Evolutionary conservation across 1,140 invertebrate genomes (phyloP), one percentile per base, ranked within the genome.

Genomic region (Drosophila nasuta): DNA sequence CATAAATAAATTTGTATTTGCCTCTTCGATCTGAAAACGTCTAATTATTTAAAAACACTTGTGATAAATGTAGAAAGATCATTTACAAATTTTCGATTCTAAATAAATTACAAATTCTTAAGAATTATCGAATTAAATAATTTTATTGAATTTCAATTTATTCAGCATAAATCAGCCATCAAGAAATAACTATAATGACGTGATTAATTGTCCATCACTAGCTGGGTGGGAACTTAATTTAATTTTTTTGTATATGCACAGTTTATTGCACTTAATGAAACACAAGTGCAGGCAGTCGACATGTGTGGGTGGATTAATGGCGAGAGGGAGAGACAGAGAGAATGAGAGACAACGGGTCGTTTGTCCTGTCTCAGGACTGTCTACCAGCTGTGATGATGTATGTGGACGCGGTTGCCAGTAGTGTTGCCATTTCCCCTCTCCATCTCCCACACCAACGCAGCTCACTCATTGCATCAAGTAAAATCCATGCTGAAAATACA

Each of bases 221-320:
- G 35, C 38, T 45, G 41, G 35, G 20, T 62, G 51, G 66, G 33
- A 57, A 72, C 38, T 65, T 59, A 57, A 90, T 70, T 89, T 89
- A 74, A 86, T 81, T 88, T 58, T 58, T 69, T 67, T 58, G 78
- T 73, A 17, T 58, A 30, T 62, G 38, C 79, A 82, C 69, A 90
- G 86, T 82, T 89, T 90, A 82, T 85, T 90, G 82, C 79, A 86
- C 86, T 89, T 89, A 91, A 90, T 90, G 86, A 79, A 88, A 71
- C 71, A 67, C 54, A 49, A 74, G 56, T 30, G 65, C 51, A 48
- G 54, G 52, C 52, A 41, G 66, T 35, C 17, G 52, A 45, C 35
- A 48, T 41, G n/a, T 57, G 41, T 58, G 58, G 41, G 51, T 5
- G 65, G 51, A n/a, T 38, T 38, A 38, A 38, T 38, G 35, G 35